A percentile compares a stretch with the other conserved stretches of the same genome.
phyloP scores from a whole-genome alignment of 2,888 invertebrate genomes.

The Trachelus iudaicus region DNA sequence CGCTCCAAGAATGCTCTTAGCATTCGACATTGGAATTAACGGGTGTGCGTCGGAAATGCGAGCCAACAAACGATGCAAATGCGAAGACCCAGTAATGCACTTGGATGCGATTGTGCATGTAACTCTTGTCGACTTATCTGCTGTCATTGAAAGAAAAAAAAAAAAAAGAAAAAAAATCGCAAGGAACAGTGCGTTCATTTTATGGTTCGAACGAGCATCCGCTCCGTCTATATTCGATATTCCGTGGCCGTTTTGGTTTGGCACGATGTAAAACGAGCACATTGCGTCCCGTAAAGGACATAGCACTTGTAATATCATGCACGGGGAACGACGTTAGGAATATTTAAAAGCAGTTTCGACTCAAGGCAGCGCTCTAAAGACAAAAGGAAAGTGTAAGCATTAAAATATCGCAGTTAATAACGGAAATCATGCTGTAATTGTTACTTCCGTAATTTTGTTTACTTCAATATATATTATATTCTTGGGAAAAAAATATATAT shows the following conservation, averaged over 20 bases:
- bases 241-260: neutral
- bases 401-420: neutral
- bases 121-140: constrained; percentile 7
- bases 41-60: constrained; percentile 29
- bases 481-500: neutral
- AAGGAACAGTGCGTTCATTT: neutral
- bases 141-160: neutral
- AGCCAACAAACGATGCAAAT: constrained; percentile 37
- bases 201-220: neutral
- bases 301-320: neutral
- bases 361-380: neutral
- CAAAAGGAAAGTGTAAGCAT: neutral
- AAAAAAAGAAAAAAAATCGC: neutral
- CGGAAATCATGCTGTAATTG: neutral
- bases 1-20: neutral
- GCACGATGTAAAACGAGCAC: neutral
- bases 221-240: neutral
- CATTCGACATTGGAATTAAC: constrained; percentile 28
- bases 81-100: constrained; percentile 4
- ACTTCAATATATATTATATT: neutral
- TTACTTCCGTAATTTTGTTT: neutral
- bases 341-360: neutral
- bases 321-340: neutral
- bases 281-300: neutral
- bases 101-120: constrained; percentile 4